Conservation (phyloP, 2,797 vertebrate species). For the Harpagifer antarcticus region DNA sequence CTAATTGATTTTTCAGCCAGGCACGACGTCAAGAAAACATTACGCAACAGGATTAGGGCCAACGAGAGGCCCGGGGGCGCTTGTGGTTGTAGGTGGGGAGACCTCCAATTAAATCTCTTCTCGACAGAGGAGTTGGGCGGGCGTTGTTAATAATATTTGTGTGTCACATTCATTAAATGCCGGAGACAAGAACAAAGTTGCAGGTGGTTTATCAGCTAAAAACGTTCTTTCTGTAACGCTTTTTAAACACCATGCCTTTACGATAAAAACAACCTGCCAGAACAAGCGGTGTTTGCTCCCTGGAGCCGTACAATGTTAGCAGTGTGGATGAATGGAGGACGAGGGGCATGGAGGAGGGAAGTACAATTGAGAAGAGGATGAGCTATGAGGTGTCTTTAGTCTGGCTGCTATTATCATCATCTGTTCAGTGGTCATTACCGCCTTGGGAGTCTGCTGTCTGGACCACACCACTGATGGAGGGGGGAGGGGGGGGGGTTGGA, state of each 20-base stretch:
- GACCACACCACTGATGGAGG: slow-evolving; percentile 73
- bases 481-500: slow-evolving; percentile 63
- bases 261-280: background rate
- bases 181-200: slow-evolving; percentile 7
- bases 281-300: slow-evolving; percentile 15
- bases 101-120: slow-evolving; percentile 65
- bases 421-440: slow-evolving; percentile 83
- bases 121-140: slow-evolving; percentile 36
- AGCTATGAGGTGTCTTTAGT: slow-evolving; percentile 78
- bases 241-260: background rate
- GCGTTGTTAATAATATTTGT: slow-evolving; percentile 34
- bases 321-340: slow-evolving; percentile 2
- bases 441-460: slow-evolving; percentile 80
- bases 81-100: slow-evolving; percentile 47
- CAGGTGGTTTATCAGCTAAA: slow-evolving; percentile 17
- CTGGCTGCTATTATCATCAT: slow-evolving; percentile 82
- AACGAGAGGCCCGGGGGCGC: slow-evolving; percentile 45
- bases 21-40: slow-evolving; percentile 72
- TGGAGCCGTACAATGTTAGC: slow-evolving; percentile 23
- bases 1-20: slow-evolving; percentile 81
- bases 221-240: background rate
- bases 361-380: slow-evolving; percentile 56
- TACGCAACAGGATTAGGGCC: slow-evolving; percentile 70
- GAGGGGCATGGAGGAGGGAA: slow-evolving; percentile 19
- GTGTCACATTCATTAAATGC: slow-evolving; percentile 1